Percentiles rank a stretch among this genome's conserved stretches.
phyloP scores from a whole-genome alignment of 37 sponge, comb jelly and placozoan species.

The Crambe crambe region DNA sequence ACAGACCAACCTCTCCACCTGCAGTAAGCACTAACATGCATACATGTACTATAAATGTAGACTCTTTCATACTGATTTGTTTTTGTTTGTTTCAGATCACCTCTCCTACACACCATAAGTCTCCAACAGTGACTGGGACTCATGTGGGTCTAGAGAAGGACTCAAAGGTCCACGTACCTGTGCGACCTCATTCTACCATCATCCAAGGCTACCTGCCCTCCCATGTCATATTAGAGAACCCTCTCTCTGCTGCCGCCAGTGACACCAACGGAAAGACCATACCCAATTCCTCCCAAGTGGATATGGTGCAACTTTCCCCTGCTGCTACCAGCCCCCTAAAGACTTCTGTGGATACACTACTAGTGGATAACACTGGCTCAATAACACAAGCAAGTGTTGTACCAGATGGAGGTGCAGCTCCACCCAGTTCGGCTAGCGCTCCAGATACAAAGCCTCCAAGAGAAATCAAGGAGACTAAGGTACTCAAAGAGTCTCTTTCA shows the following conservation, averaged over 20 bases:
- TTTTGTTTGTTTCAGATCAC: not conserved
- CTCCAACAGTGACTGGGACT: slow-evolving; percentile 15
- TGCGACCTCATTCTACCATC: slow-evolving; percentile 4
- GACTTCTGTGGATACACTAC: not conserved
- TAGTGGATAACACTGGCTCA: not conserved
- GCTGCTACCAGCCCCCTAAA: not conserved
- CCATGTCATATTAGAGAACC: not conserved
- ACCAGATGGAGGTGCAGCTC: not conserved
- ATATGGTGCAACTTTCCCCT: not conserved
- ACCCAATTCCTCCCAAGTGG: not conserved
- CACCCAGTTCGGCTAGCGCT: not conserved
- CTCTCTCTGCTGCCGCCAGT: too few species aligned
- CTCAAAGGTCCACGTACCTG: not conserved
- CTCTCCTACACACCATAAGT: slow-evolving; percentile 17
- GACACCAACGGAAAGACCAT: not conserved
- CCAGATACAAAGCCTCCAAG: slow-evolving; percentile 1
- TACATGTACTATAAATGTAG: not conserved
- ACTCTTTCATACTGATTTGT: not conserved
- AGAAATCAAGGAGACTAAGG: not conserved
- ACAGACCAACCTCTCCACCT: not conserved
- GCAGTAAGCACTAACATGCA: not conserved
- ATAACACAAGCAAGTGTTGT: not conserved
- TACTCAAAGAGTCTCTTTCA: slow-evolving; percentile 1
- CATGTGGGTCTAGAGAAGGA: not conserved
- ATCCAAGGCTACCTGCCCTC: not conserved